Evolutionary conservation across 1,140 invertebrate species (phyloP), one percentile per base, ranked within the genome.

Genomic region (Galleria mellonella): DNA sequence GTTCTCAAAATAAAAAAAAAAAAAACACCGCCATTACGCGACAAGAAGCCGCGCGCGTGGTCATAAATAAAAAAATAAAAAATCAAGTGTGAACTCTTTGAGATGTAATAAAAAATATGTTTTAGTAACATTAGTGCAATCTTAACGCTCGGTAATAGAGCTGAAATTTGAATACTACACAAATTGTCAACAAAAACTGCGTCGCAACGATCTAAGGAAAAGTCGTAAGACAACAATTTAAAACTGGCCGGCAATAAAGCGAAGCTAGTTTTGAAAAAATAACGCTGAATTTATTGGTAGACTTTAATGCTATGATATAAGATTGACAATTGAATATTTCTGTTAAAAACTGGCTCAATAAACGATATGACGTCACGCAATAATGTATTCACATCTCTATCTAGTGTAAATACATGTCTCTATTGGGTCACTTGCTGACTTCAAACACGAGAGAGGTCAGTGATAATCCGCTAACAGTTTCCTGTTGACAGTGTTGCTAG

Each of bases 211-310:
- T 35, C 9, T 8, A 35, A 37, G 50, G 56, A 56, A 41, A 57
- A 66, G 51, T 59, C 55, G 62, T 55, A 62, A 54, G 51, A 63
- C 64, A 48, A 62, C 67, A 62, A 64, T 65, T 64, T 69, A 60
- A 69, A 72, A 62, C 55, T 61, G 60, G 58, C 59, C 63, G 49
- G 57, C 52, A 65, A 67, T 72, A 72, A 72, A 70, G 51, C 47
- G 47, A 50, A 44, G 47, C 51, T 47, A 46, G 43, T 51, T 58
- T 55, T 48, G 47, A 59, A 55, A 56, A 60, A 62, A 55, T 50
- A 3, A 23, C 2, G 2, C 6, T 23, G 2, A 23, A 23, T 23
- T 23, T n/a, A n/a, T 23, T 23, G 17, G 6, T 23, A 23, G 2
- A 23, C 17, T 23, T 23, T 23, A 23, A 3, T 2, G 2, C 17